These are phyloP conservation scores for Hydraecia micacea DNA, from an alignment of 2,888 invertebrate genomes.

Conservation along the genomic window DNA sequence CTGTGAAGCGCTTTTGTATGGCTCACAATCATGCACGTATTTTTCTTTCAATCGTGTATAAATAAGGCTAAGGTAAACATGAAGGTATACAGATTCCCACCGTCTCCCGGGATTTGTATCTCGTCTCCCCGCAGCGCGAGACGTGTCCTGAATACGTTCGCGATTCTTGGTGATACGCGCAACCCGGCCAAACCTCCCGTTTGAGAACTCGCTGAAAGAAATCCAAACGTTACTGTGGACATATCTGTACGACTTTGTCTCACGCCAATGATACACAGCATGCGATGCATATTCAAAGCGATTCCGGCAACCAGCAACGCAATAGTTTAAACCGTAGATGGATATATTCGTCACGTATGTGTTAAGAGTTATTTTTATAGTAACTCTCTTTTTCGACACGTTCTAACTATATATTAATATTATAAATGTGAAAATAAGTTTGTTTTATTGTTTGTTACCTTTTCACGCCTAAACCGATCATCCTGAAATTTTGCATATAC, in stretches of 20 bases:
- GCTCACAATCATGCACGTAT: slow-evolving; percentile 77
- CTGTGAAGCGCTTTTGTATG: slow-evolving; percentile 68
- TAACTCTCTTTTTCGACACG: neutral
- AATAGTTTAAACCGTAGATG: neutral
- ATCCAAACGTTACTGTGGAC: slow-evolving; percentile 58
- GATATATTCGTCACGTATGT: neutral
- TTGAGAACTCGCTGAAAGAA: slow-evolving; percentile 66
- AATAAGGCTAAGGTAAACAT: slow-evolving; percentile 84
- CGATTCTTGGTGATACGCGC: slow-evolving; percentile 71
- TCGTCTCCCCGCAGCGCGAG: slow-evolving; percentile 82
- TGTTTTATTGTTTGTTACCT: too few species aligned
- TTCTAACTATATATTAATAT: too few species aligned
- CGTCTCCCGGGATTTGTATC: slow-evolving; percentile 86
- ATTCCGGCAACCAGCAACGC: neutral
- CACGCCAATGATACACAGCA: slow-evolving; percentile 36
- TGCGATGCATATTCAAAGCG: slow-evolving; percentile 9
- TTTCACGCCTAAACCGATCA: too few species aligned
- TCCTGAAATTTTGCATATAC: too few species aligned
- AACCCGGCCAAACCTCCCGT: slow-evolving; percentile 61
- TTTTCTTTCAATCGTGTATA: slow-evolving; percentile 83
- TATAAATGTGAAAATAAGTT: too few species aligned
- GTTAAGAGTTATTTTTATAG: neutral
- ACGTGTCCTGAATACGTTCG: slow-evolving; percentile 84
- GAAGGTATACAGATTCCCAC: slow-evolving; percentile 84
- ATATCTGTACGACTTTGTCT: slow-evolving; percentile 48